phyloP scores from a whole-genome alignment of 2,888 invertebrate species.

The Andrena fulva region DNA sequence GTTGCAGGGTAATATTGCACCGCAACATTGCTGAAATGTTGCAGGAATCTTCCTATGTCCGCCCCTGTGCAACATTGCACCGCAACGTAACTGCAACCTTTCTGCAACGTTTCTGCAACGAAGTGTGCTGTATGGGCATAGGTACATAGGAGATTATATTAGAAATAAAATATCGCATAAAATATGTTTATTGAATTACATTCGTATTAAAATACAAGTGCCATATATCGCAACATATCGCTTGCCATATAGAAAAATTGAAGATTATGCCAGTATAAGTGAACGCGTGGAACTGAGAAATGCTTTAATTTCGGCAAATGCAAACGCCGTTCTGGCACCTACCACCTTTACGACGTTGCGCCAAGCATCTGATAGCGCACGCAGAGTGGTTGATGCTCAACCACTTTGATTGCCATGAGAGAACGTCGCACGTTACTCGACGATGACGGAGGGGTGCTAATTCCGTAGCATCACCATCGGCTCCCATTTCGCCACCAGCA shows the following conservation, averaged over 20 bases:
- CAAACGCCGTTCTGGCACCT: slow-evolving; percentile 64
- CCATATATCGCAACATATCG: not conserved
- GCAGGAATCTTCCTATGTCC: too few species aligned
- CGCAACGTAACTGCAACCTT: too few species aligned
- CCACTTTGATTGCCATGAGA: slow-evolving; percentile 66
- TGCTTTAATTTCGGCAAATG: slow-evolving; percentile 56
- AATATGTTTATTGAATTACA: not conserved
- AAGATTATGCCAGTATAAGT: too few species aligned
- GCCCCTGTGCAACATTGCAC: too few species aligned
- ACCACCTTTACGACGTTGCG: slow-evolving; percentile 68
- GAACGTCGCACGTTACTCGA: slow-evolving; percentile 69
- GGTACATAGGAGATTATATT: too few species aligned
- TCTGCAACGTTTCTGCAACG: too few species aligned
- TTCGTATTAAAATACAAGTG: too few species aligned
- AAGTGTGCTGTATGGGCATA: too few species aligned
- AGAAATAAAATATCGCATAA: too few species aligned
- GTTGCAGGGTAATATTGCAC: too few species aligned
- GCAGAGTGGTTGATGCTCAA: slow-evolving; percentile 65
- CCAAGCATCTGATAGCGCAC: slow-evolving; percentile 67
- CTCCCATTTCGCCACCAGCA: not conserved
- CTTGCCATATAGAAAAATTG: not conserved
- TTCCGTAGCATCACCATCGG: not conserved
- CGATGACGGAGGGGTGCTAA: slow-evolving; percentile 39
- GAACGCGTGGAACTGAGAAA: not conserved
- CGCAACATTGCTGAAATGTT: too few species aligned